Conservation (phyloP, 2,797 vertebrate genomes). For the Rhinogobio ventralis region DNA sequence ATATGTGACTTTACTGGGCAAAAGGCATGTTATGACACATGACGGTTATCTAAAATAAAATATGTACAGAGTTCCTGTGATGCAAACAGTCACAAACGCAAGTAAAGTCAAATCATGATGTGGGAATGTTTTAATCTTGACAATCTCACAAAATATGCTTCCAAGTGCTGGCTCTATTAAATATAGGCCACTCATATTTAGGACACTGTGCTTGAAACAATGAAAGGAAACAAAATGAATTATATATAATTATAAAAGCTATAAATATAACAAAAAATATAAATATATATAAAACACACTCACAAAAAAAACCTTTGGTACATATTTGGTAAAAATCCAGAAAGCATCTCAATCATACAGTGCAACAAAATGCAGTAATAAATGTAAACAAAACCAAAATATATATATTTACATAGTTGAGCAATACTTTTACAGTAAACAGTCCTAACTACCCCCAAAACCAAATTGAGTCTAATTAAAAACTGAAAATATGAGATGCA, state of each 20-base stretch:
- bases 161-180: neutral
- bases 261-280: slow-evolving; percentile 15
- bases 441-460: neutral
- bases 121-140: neutral
- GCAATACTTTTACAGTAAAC: neutral
- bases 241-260: neutral
- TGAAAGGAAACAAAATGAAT: neutral
- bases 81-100: neutral
- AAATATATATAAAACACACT: slow-evolving; percentile 16
- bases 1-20: neutral
- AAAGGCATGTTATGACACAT: neutral
- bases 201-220: neutral
- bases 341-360: neutral
- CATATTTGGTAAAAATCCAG: neutral
- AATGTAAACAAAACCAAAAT: neutral
- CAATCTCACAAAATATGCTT: neutral
- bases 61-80: neutral
- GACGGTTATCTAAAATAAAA: neutral
- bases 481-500: neutral
- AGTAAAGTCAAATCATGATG: neutral
- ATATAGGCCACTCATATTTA: neutral
- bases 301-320: neutral
- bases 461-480: neutral
- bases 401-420: neutral
- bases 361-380: neutral